Evolutionary conservation across 2,888 invertebrate species (phyloP).

Genomic region (Saturnia japonica): DNA sequence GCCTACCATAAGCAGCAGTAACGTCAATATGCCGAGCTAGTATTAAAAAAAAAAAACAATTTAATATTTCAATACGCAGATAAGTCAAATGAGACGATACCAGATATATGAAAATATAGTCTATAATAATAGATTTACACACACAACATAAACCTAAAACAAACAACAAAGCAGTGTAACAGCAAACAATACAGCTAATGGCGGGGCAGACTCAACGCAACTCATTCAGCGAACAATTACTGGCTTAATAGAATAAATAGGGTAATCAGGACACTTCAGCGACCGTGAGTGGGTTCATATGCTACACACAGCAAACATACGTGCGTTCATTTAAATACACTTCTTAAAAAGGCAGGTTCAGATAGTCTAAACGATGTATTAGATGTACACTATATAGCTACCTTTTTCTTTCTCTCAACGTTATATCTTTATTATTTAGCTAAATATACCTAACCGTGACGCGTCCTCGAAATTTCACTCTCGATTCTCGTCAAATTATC

Average conservation of each 20-base stretch:
- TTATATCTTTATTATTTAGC: too few species aligned
- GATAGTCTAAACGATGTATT: too few species aligned
- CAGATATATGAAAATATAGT: background rate
- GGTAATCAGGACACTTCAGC: slow-evolving; percentile 78
- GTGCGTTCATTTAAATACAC: slow-evolving; percentile 16
- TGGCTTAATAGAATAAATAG: slow-evolving; percentile 79
- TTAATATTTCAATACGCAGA: background rate
- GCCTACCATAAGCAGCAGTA: too few species aligned
- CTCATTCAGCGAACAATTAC: slow-evolving; percentile 76
- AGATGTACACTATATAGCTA: too few species aligned
- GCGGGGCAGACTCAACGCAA: slow-evolving; percentile 57
- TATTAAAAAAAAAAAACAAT: too few species aligned
- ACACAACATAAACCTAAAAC: slow-evolving; percentile 18
- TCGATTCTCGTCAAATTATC: too few species aligned
- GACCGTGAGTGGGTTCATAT: slow-evolving; percentile 28
- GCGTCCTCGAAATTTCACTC: too few species aligned
- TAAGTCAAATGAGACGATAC: background rate
- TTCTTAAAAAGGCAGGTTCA: too few species aligned
- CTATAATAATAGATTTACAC: slow-evolving; percentile 7
- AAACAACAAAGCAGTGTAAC: slow-evolving; percentile 36
- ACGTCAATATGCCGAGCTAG: too few species aligned
- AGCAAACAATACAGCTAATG: slow-evolving; percentile 73
- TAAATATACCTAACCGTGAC: too few species aligned
- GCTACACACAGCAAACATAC: slow-evolving; percentile 22
- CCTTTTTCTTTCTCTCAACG: too few species aligned